Percentiles rank a stretch among this genome's conserved stretches.
phyloP scores from a whole-genome alignment of 2,888 invertebrate species.

The Sipunculus nudus region DNA sequence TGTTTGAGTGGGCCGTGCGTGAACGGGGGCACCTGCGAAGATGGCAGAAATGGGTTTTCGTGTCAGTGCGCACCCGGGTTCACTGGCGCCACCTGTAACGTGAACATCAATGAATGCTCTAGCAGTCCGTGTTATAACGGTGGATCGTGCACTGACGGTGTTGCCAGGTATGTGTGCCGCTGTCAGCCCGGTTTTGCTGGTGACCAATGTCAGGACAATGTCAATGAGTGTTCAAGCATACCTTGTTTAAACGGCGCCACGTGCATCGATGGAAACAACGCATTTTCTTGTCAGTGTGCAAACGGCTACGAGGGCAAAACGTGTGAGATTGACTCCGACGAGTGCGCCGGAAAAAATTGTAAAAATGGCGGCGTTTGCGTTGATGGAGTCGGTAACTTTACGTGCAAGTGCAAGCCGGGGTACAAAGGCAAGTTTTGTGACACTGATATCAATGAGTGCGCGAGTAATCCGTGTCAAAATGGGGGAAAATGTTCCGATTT shows the following conservation, averaged over 20 bases:
- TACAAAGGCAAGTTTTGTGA: no score
- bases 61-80: slow-evolving; percentile 73
- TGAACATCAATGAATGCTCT: not conserved
- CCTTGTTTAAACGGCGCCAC: slow-evolving; percentile 47
- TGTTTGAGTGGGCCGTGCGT: slow-evolving; percentile 28
- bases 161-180: no score
- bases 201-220: slow-evolving; percentile 67
- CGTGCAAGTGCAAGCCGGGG: slow-evolving; percentile 1
- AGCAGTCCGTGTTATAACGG: not conserved
- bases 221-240: slow-evolving; percentile 71
- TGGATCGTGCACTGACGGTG: no score
- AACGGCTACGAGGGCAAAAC: slow-evolving; percentile 41
- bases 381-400: not conserved
- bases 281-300: slow-evolving; percentile 50
- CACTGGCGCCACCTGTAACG: slow-evolving; percentile 76
- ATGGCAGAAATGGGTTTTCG: slow-evolving; percentile 16
- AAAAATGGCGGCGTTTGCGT: not conserved
- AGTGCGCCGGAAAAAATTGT: slow-evolving; percentile 1
- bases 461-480: no score
- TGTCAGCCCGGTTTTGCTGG: slow-evolving; percentile 59
- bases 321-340: slow-evolving; percentile 44
- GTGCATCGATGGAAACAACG: slow-evolving; percentile 44
- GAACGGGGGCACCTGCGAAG: slow-evolving; percentile 9
- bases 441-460: no score
- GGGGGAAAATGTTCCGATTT: not conserved